phyloP scores from a whole-genome alignment of 2,888 invertebrate species.

The Plemyria rubiginata region DNA sequence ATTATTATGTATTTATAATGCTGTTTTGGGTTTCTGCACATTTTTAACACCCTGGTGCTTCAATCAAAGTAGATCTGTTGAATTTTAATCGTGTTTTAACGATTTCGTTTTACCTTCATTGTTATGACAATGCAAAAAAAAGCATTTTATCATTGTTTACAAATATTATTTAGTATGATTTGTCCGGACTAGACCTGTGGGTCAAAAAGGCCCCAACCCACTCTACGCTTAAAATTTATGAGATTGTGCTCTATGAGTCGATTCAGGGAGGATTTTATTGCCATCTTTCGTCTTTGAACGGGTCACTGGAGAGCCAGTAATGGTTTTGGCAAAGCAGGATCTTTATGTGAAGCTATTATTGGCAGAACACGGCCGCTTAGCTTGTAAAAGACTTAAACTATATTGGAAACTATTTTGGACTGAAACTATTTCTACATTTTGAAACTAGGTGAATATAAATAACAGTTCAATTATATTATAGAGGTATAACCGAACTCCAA shows the following conservation, averaged over 20 bases:
- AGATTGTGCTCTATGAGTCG: conserved; percentile 34
- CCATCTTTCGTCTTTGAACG: conserved; percentile 33
- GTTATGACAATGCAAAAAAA: no score
- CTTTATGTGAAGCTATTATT: conserved; percentile 36
- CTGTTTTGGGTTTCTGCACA: no score
- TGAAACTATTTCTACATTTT: not conserved
- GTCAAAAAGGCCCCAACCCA: conserved; percentile 6
- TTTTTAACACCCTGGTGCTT: no score
- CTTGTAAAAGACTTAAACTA: conserved; percentile 19
- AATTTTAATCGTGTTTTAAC: no score
- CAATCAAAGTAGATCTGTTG: no score
- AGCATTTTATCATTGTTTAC: no score
- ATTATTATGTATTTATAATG: no score
- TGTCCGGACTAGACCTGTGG: not conserved
- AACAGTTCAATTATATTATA: no score
- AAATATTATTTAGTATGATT: not conserved
- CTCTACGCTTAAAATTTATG: conserved; percentile 39
- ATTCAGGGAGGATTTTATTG: conserved; percentile 37
- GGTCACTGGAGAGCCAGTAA: conserved; percentile 36
- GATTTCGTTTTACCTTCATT: no score
- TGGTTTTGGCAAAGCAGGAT: conserved; percentile 37
- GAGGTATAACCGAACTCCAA: no score
- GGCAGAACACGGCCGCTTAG: conserved; percentile 25
- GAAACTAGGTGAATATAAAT: conserved; percentile 3
- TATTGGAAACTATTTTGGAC: conserved; percentile 15